Base-by-base conservation (phyloP, 1,140 invertebrate species). In the Papilio xuthus region DNA sequence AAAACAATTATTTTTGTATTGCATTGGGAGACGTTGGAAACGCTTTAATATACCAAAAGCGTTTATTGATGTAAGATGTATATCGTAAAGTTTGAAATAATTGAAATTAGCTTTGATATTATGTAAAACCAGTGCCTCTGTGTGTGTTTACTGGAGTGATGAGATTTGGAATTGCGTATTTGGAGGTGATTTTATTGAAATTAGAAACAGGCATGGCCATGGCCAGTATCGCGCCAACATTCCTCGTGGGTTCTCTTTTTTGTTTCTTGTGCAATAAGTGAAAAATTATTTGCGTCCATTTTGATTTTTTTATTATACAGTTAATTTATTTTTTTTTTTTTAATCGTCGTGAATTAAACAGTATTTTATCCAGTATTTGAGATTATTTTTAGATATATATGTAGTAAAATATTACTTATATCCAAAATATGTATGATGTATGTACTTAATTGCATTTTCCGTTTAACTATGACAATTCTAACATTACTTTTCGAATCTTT, bases 221-320 rank as follows among this genome's bases (percentile, higher is more conserved):
- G n/a, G n/a, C 32, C 88, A 87, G 87, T 88, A 86, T 78, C 78
- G 81, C 79, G 78, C 80, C 73, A 76, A 77, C 60, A 72, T 79
- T 41, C 23, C 13, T 73, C 4, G n/a, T 60, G 67, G 13, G 15
- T n/a, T 72, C 37, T 18, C 7, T 83, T 67, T 80, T 87, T 86
- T 84, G 78, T 85, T 83, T 85, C 78, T 79, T 89, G 91, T 93
- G 91, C 92, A 93, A 93, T 92, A 93, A 84, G 74, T 85, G 86
- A 63, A 86, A 89, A 90, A 89, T 91, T 83, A 85, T 92, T 93
- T 93, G 88, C 92, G 92, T 93, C 92, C 92, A 92, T 91, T 86
- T 88, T 83, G 81, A 88, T 87, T 86, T 84, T 74, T 37, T 83
- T 85, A 75, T 81, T 80, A 44, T 82, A 76, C 79, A 77, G 78